Conservation (phyloP, 2,797 vertebrate species). For the Sebastes cheni region DNA sequence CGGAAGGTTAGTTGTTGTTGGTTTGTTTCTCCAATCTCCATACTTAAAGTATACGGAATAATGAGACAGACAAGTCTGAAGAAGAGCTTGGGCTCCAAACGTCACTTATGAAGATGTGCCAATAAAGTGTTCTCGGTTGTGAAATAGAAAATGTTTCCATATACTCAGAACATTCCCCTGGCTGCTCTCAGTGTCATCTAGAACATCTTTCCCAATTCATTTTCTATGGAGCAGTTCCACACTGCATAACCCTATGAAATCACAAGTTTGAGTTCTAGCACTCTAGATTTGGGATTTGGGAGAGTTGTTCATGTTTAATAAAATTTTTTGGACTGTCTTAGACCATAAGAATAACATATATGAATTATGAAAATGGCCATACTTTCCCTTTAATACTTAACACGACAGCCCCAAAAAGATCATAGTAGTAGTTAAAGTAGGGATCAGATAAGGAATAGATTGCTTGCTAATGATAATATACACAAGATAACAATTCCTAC, state of each 20-base stretch:
- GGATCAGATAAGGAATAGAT: background rate
- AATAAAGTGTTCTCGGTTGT: too few species aligned
- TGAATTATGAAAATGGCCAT: background rate
- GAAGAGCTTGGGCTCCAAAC: too few species aligned
- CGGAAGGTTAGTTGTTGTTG: background rate
- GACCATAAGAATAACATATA: too few species aligned
- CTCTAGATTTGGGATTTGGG: too few species aligned
- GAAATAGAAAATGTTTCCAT: too few species aligned
- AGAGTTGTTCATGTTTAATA: too few species aligned
- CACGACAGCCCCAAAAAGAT: background rate
- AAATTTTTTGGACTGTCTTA: too few species aligned
- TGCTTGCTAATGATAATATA: background rate
- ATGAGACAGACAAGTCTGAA: background rate
- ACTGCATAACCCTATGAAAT: too few species aligned
- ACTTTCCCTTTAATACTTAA: background rate
- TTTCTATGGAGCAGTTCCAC: too few species aligned
- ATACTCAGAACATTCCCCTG: too few species aligned
- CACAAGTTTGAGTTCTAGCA: background rate
- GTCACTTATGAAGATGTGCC: too few species aligned
- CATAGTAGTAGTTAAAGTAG: background rate
- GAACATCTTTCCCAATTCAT: too few species aligned
- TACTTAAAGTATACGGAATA: background rate
- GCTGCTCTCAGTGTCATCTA: background rate
- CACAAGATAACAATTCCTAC: background rate
- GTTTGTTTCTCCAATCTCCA: background rate